Percentiles rank a stretch among this genome's conserved stretches.
Evolutionary conservation across 1,140 invertebrate species (phyloP).

Genomic region (Magallana angulata): DNA sequence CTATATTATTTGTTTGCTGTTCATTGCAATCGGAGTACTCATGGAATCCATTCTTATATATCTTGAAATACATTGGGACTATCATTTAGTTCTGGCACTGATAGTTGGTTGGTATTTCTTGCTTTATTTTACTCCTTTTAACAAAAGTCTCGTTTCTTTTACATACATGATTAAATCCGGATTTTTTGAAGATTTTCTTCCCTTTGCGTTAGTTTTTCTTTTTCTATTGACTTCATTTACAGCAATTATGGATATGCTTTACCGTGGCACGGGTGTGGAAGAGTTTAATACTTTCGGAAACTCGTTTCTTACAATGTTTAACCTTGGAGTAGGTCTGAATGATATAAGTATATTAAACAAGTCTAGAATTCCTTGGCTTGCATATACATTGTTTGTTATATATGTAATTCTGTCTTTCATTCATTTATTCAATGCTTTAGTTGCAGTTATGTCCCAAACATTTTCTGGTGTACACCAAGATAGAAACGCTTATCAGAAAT

Average conservation of each 20-base stretch:
- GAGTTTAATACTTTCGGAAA: constrained; percentile 49
- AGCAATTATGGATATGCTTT: constrained; percentile 64
- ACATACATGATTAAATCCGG: constrained; percentile 40
- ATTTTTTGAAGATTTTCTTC: constrained; percentile 57
- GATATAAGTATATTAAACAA: constrained; percentile 63
- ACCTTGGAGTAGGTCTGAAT: constrained; percentile 66
- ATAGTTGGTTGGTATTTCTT: constrained; percentile 63
- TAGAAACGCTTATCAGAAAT: constrained; percentile 57
- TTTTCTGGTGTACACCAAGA: constrained; percentile 63
- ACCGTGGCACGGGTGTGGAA: constrained; percentile 32
- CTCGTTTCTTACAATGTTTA: constrained; percentile 66
- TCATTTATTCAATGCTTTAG: constrained; percentile 66
- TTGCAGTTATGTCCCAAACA: constrained; percentile 71
- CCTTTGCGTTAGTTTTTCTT: constrained; percentile 57
- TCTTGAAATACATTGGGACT: not conserved
- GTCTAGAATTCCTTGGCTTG: constrained; percentile 64
- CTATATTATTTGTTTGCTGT: not conserved
- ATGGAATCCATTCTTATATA: not conserved
- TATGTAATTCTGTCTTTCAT: constrained; percentile 68
- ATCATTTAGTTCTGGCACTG: constrained; percentile 51
- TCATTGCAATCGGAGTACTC: not conserved
- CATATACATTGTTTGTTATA: constrained; percentile 61
- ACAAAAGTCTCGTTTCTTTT: constrained; percentile 46
- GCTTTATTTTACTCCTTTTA: constrained; percentile 58
- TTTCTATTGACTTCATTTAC: constrained; percentile 66